Evolutionary conservation across 1,140 invertebrate genomes (phyloP).

Genomic region (Drosophila insularis): DNA sequence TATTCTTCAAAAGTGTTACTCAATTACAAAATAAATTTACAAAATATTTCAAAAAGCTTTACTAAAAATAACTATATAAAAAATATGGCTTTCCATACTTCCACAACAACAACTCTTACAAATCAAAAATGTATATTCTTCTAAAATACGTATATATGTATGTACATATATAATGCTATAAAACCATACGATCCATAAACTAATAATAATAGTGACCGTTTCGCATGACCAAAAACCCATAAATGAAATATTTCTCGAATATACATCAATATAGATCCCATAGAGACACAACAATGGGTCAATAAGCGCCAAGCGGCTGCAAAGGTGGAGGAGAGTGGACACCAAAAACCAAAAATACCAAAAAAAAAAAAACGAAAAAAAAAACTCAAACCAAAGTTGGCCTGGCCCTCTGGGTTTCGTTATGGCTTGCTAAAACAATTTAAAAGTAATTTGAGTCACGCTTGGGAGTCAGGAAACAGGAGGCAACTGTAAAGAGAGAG

Average conservation of each 20-base stretch:
- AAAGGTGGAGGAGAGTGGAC: neutral
- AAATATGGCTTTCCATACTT: too few species aligned
- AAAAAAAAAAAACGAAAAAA: slow-evolving; percentile 21
- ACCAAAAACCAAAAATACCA: slow-evolving; percentile 39
- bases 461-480: slow-evolving; percentile 16
- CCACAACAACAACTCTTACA: too few species aligned
- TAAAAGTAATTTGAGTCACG: slow-evolving; percentile 78
- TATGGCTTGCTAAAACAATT: slow-evolving; percentile 71
- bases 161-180: too few species aligned
- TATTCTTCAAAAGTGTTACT: too few species aligned
- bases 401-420: slow-evolving; percentile 35
- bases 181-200: neutral
- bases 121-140: too few species aligned
- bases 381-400: slow-evolving; percentile 3
- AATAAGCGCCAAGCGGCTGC: neutral
- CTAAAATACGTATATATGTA: too few species aligned
- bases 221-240: neutral
- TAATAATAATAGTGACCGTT: neutral
- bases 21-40: neutral
- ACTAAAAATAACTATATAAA: too few species aligned
- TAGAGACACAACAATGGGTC: slow-evolving; percentile 7
- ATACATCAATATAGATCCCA: neutral
- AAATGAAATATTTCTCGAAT: slow-evolving; percentile 1
- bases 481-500: neutral
- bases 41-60: neutral